Percentiles rank a stretch among this genome's conserved stretches.
Conservation (phyloP, 2,113 vertebrate species). For the Limnothrissa miodon region DNA sequence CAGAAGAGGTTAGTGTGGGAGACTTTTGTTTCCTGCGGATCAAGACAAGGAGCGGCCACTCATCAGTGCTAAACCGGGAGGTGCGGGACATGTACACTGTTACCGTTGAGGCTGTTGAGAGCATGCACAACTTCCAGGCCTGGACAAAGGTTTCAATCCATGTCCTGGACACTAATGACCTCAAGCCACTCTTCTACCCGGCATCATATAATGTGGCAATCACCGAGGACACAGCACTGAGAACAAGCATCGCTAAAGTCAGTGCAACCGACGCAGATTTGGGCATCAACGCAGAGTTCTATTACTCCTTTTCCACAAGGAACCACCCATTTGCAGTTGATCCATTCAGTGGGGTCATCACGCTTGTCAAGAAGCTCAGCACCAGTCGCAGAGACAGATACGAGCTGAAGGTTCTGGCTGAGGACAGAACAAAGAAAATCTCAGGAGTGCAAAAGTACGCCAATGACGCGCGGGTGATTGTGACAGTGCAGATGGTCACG, state of each 20-base stretch:
- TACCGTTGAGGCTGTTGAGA: slow-evolving; percentile 84
- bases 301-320: slow-evolving; percentile 81
- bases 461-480: slow-evolving; percentile 77
- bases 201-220: slow-evolving; percentile 86
- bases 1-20: slow-evolving; percentile 78
- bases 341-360: slow-evolving; percentile 84
- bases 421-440: slow-evolving; percentile 90
- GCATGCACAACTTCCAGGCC: slow-evolving; percentile 67
- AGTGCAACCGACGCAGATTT: slow-evolving; percentile 91
- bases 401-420: slow-evolving; percentile 85
- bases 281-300: slow-evolving; percentile 88
- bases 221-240: slow-evolving; percentile 78
- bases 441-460: slow-evolving; percentile 82
- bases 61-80: slow-evolving; percentile 87
- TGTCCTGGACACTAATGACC: slow-evolving; percentile 91
- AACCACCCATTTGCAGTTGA: slow-evolving; percentile 80
- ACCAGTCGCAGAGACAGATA: slow-evolving; percentile 73
- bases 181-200: slow-evolving; percentile 93
- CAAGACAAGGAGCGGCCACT: slow-evolving; percentile 82
- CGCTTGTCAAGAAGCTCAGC: slow-evolving; percentile 78
- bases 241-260: slow-evolving; percentile 77
- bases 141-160: slow-evolving; percentile 83
- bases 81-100: slow-evolving; percentile 85
- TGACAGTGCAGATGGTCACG: slow-evolving; percentile 77
- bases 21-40: slow-evolving; percentile 93